Conservation (phyloP, 1,140 invertebrate species). For the Formica selysi region DNA sequence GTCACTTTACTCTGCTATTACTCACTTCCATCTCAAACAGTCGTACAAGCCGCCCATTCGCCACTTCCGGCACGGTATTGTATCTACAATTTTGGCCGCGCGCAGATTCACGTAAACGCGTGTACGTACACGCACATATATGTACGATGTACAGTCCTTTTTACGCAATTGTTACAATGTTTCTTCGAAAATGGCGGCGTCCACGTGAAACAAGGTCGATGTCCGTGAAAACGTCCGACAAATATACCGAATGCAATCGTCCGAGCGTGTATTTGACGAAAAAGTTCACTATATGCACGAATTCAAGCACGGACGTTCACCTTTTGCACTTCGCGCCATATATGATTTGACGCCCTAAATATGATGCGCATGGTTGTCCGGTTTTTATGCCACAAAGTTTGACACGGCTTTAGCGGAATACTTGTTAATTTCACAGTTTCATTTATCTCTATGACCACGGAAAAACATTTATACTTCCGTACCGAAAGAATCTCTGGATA, state of each 20-base stretch:
- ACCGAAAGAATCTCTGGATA: not conserved
- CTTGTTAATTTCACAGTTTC: not conserved
- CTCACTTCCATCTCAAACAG: conserved; percentile 76
- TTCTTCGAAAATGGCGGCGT: conserved; percentile 37
- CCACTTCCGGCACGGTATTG: conserved; percentile 69
- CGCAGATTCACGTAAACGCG: conserved; percentile 31
- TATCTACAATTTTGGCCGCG: conserved; percentile 48
- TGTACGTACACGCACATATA: not conserved
- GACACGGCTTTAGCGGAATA: not conserved
- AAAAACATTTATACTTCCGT: not conserved
- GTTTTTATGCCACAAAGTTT: not conserved
- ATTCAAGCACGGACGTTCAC: conserved; percentile 39
- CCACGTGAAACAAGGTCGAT: conserved; percentile 49
- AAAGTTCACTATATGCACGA: conserved; percentile 31
- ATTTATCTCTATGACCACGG: not conserved
- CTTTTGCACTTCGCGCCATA: conserved; percentile 47
- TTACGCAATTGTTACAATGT: not conserved
- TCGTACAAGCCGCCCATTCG: conserved; percentile 70
- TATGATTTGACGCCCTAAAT: not conserved
- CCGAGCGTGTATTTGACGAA: conserved; percentile 1
- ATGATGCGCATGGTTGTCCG: not conserved
- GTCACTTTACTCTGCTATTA: conserved; percentile 77
- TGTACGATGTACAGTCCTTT: not conserved
- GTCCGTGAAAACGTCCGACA: not conserved
- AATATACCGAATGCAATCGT: not conserved